phyloP scores from a whole-genome alignment of 2,113 vertebrate species.

The mouse (Mus musculus) region GRCm39 chr8:92623001-92623500 shows the following conservation, averaged over 20 bases:
- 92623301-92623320: not conserved
- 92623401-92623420: not conserved
- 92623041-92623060: not conserved
- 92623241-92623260: not conserved
- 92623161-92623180: not conserved
- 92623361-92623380: not conserved
- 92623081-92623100: not conserved
- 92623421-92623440: not conserved
- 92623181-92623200: not conserved
- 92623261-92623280: not conserved
- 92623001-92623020: not conserved
- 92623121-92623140: not conserved
- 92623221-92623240: not conserved
- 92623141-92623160: not conserved
- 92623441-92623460: not conserved
- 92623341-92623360: not conserved
- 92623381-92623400: not conserved
- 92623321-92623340: not conserved
- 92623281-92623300: not conserved
- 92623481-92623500: not conserved
- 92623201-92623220: not conserved
- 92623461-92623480: not conserved
- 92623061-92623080: not conserved
- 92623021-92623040: not conserved
- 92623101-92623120: not conserved